Evolutionary conservation across 2,888 invertebrate genomes (phyloP), one percentile per base, ranked within the genome.

Genomic region (Fragum sueziense): DNA sequence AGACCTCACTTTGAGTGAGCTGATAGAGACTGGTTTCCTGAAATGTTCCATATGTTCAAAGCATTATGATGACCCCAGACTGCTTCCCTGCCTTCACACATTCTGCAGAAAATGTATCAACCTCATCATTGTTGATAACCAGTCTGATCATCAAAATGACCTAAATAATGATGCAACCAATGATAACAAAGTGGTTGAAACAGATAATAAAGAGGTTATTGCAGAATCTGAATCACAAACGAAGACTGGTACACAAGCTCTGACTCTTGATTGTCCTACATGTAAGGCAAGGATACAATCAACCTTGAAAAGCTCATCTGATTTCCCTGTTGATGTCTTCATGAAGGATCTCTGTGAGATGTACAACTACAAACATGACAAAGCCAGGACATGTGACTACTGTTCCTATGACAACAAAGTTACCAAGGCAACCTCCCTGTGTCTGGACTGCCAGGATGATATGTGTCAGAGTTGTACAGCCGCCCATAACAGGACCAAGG

Each of bases 81-180:
- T 91, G 62, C 87, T 91, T 57, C 91, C 91, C 14, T 91, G 91
- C 79, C 87, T 91, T 11, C 91, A 91, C 82, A 87, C 88, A 27
- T 83, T 90, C 70, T 91, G 91, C 73, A 67, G 73, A 2, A 68
- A 81, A 33, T 91, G 91, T 76, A 81, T 90, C n/a, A 59, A 78
- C 29, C 34, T 80, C 14, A 52, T 73, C 34, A 70, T 68, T 11
- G 47, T 71, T 34, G 67, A 70, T 52, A 79, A 57, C 51, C 79
- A 79, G 76, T 70, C 80, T 34, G 54, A 59, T 11, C n/a, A 14
- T 7, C 9, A 31, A 61, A 27, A 61, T 7, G 31, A 61, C n/a
- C 20, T 20, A 20, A 54, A 54, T 54, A n/a, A n/a, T n/a, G n/a
- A n/a, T n/a, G 47, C 47, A 9, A n/a, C 14, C 3, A 14, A 14